Evolutionary conservation across 2,113 vertebrate species (phyloP).

Genomic region (Dunckerocampus dactyliophorus): DNA sequence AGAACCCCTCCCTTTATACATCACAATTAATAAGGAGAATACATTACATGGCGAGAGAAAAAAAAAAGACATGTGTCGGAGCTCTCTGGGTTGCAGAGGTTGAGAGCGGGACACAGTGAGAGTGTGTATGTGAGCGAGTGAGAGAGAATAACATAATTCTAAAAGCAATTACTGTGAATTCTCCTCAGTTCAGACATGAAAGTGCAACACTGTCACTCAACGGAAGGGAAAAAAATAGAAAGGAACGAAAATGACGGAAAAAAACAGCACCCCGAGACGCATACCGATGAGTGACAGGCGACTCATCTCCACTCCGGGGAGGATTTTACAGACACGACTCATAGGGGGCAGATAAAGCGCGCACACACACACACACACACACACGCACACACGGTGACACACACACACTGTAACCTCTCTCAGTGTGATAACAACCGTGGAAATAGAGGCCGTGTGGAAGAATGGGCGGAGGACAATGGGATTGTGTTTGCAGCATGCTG

Average conservation of each 20-base stretch:
- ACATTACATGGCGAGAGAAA: conserved; percentile 40
- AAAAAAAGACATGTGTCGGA: conserved; percentile 13
- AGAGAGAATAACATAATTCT: conserved; percentile 67
- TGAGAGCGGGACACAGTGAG: conserved; percentile 32
- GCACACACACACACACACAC: conserved; percentile 15
- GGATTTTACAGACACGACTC: conserved; percentile 69
- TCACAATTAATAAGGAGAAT: conserved; percentile 53
- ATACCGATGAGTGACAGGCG: conserved; percentile 68
- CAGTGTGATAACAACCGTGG: conserved; percentile 63
- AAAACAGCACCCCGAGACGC: conserved; percentile 56
- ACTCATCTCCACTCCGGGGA: conserved; percentile 69
- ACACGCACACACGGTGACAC: conserved; percentile 13
- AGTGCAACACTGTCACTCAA: conserved; percentile 69
- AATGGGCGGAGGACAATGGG: conserved; percentile 60
- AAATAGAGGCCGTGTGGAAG: conserved; percentile 63
- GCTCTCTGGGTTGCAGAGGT: background rate
- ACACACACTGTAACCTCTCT: conserved; percentile 55
- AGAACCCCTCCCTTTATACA: conserved; percentile 37
- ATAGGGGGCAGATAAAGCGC: conserved; percentile 63
- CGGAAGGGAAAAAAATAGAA: conserved; percentile 27
- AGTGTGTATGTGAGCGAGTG: no score
- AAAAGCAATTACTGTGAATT: conserved; percentile 79
- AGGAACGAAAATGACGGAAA: conserved; percentile 31
- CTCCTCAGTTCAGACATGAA: conserved; percentile 77
- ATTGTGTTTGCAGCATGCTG: conserved; percentile 53